Conservation (phyloP, 2,797 vertebrate species). For the Cynodonichthys magdalenae region DNA sequence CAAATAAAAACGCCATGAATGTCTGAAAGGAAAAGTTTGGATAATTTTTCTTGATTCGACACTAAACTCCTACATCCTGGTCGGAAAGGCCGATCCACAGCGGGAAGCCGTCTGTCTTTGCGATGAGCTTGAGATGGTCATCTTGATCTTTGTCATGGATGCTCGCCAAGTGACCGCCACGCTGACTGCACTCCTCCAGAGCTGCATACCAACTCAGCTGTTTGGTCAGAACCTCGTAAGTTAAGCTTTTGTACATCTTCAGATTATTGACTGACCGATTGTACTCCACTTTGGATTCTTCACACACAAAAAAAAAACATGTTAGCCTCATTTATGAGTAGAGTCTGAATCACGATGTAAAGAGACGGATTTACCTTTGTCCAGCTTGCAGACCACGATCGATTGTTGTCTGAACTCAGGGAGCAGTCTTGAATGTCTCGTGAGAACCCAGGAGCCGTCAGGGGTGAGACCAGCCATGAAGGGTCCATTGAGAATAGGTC, state of each 20-base stretch:
- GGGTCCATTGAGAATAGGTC: slow-evolving; percentile 75
- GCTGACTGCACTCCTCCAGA: slow-evolving; percentile 80
- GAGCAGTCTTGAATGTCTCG: slow-evolving; percentile 47
- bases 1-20: background rate
- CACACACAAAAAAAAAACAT: background rate
- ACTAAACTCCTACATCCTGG: slow-evolving; percentile 85
- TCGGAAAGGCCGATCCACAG: slow-evolving; percentile 94
- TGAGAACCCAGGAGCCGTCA: slow-evolving; percentile 86
- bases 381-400: slow-evolving; percentile 93
- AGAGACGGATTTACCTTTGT: slow-evolving; percentile 79
- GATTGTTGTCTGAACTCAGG: slow-evolving; percentile 81
- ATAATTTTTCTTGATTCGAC: background rate
- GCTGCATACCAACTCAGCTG: slow-evolving; percentile 90
- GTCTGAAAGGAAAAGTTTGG: background rate
- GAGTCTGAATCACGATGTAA: background rate
- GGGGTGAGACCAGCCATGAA: slow-evolving; percentile 88
- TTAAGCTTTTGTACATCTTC: slow-evolving; percentile 75
- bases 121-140: slow-evolving; percentile 82
- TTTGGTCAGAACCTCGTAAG: slow-evolving; percentile 82
- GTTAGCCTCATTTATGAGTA: background rate
- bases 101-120: slow-evolving; percentile 87
- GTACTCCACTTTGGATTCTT: slow-evolving; percentile 77
- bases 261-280: slow-evolving; percentile 69
- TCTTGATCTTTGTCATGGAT: slow-evolving; percentile 80
- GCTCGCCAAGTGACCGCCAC: slow-evolving; percentile 86